phyloP scores from a whole-genome alignment of 1,140 invertebrate genomes.

The Apis laboriosa region DNA sequence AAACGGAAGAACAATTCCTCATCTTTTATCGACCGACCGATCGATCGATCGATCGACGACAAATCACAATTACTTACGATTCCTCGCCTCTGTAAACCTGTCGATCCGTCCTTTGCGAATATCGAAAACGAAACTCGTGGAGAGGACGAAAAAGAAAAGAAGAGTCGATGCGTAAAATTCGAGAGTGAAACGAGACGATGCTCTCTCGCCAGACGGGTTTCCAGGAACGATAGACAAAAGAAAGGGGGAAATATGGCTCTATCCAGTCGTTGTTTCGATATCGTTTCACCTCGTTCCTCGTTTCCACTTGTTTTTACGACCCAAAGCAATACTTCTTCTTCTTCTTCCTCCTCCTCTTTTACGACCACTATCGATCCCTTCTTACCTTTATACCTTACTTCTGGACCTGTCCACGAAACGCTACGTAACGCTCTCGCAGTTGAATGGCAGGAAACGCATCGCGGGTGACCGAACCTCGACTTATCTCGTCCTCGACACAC shows the following conservation, averaged over 20 bases:
- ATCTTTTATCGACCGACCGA: too few relatives aligned
- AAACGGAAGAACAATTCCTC: too few relatives aligned
- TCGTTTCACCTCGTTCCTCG: slow-evolving; percentile 24
- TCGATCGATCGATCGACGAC: too few relatives aligned
- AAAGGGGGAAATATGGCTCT: slow-evolving; percentile 34
- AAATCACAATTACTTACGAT: too few relatives aligned
- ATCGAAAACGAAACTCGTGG: background rate
- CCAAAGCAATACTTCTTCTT: slow-evolving; percentile 54
- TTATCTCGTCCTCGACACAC: slow-evolving; percentile 1
- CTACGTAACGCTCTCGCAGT: too few relatives aligned
- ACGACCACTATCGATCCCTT: slow-evolving; percentile 56
- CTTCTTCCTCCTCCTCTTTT: slow-evolving; percentile 47
- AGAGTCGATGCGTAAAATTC: background rate
- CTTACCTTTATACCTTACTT: background rate
- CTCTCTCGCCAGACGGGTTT: background rate
- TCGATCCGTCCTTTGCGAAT: too few relatives aligned
- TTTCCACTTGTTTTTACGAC: slow-evolving; percentile 58
- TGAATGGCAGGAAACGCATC: background rate
- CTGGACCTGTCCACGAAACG: slow-evolving; percentile 20
- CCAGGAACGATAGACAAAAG: slow-evolving; percentile 30
- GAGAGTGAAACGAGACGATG: background rate
- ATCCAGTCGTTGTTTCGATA: slow-evolving; percentile 60
- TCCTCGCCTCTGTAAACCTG: too few relatives aligned
- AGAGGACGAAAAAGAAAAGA: background rate
- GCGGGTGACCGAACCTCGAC: slow-evolving; percentile 1